Conservation (phyloP, 2,113 vertebrate species). For the Platanista minor region DNA sequence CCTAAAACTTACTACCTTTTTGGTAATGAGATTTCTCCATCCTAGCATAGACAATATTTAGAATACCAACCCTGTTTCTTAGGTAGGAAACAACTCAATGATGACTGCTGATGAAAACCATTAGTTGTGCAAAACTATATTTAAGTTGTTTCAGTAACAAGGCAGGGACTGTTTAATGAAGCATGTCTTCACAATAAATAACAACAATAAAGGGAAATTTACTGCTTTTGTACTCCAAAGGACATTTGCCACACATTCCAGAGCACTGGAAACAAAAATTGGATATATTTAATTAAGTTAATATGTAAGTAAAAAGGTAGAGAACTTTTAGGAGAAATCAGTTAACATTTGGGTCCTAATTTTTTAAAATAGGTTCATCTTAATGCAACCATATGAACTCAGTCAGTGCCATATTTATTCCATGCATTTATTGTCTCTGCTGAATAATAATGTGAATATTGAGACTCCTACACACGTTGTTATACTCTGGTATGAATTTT, state of each 20-base stretch:
- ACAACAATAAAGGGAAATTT: conserved; percentile 24
- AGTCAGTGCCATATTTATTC: not conserved
- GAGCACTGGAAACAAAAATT: not conserved
- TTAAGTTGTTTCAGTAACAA: conserved; percentile 39
- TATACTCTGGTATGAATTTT: not conserved
- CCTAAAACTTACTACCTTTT: not conserved
- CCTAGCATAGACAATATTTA: not conserved
- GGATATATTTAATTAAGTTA: conserved; percentile 29
- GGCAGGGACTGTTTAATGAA: conserved; percentile 30
- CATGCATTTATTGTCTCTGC: not conserved
- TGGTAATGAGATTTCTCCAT: not conserved
- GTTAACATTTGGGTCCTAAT: conserved; percentile 24
- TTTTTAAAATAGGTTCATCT: conserved; percentile 5
- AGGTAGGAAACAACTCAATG: not conserved
- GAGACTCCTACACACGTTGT: not conserved
- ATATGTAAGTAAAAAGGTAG: not conserved
- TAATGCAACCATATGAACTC: not conserved
- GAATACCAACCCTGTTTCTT: not conserved
- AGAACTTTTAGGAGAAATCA: conserved; percentile 30
- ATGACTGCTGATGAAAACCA: conserved; percentile 34
- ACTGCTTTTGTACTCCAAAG: not conserved
- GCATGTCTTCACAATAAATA: conserved; percentile 52
- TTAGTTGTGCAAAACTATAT: not conserved
- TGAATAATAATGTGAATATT: not conserved
- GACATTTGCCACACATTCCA: conserved; percentile 14